Evolutionary conservation across 2,797 vertebrate genomes (phyloP), one percentile per base, ranked within the genome.

Genomic region (Muscicapa striata): DNA sequence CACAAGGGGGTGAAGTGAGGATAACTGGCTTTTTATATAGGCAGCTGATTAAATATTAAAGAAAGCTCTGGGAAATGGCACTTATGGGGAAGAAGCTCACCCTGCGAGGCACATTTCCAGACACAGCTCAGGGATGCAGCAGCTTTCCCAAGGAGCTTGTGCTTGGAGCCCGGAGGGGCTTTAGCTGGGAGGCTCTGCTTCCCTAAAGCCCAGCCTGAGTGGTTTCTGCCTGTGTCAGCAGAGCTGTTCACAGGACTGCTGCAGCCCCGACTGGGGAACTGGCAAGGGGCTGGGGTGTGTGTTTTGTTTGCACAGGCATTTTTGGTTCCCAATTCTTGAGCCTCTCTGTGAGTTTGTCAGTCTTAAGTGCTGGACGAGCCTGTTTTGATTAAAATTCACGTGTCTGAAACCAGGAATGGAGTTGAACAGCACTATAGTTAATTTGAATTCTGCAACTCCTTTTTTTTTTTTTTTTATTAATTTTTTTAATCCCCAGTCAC

Each of bases 1-100:
- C 41, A 41, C 11, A n/a, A 87, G 52, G 86, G 85, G 86, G 86
- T 93, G 94, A 95, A 89, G 67, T 79, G 68, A 90, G 75, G 61
- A 89, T 92, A 90, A 82, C 59, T 64, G 74, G 16, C 41, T 87
- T 34, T 89, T 66, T 90, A 90, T 70, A 61, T 4, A 87, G 86
- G 48, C 51, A 59, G 38, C 58, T 87, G 72, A 93, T 93, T 34
- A 87, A 94, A 93, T 77, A 45, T 88, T 87, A 40, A 93, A 88
- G 87, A 26, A 84, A 68, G 58, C 66, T 88, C 74, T 66, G 87
- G 66, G 84, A 76, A 91, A 10, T 0, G 7, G 87, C 66, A 38
- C 23, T 83, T 75, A 14, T 0, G 1, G 48, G 43, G 58, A 81
- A 41, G 58, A 40, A 78, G 66, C 55, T 88, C 62, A 54, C 49